Base-by-base conservation (phyloP, 2,113 vertebrate genomes). In the Vulpes vulpes region DNA sequence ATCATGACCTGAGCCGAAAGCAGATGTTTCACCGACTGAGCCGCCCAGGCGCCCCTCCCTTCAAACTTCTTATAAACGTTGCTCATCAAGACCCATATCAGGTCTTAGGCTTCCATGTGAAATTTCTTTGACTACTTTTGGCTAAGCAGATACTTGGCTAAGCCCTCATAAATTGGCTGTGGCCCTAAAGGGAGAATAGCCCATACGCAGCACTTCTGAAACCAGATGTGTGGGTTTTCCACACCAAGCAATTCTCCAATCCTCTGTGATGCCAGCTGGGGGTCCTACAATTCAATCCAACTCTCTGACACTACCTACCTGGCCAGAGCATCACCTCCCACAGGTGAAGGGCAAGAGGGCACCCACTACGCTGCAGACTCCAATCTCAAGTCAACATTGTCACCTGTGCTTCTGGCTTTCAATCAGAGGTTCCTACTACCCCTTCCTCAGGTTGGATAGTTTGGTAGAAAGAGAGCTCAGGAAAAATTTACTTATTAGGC, bases 291-390 rank as follows among this genome's bases (percentile, higher is more conserved):
- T n/a, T 38, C 79, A 62, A 3, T 49, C 25, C 35, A 62, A 10
- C 14, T 8, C 23, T 19, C 23, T 19, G 27, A 20, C 51, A 5
- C 30, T 32, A 19, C 7, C 15, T 55, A 11, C 76, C 2, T 20
- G 59, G 5, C 6, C 4, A 0, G 15, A 62, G n/a, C 51, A 30
- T 55, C 76, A 55, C 9, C 16, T n/a, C 17, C 27, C 76, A 32
- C 27, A 11, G 30, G 30, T 32, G 27, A 55, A n/a, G 55, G 79
- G 55, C 55, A 35, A 14, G n/a, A 35, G 6, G 1, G 79, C 5
- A 1, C 30, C 76, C 51, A 6, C 35, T 23, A 2, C 25, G 1
- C 23, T 38, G 35, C 23, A 43, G 23, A 11, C 0, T 1, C 57
- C 15, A 11, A 2, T 11, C 15, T 9, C 23, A 49, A n/a, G 35